Evolutionary conservation across 2,888 invertebrate genomes (phyloP).

Genomic region (Megalurothrips usitatus): DNA sequence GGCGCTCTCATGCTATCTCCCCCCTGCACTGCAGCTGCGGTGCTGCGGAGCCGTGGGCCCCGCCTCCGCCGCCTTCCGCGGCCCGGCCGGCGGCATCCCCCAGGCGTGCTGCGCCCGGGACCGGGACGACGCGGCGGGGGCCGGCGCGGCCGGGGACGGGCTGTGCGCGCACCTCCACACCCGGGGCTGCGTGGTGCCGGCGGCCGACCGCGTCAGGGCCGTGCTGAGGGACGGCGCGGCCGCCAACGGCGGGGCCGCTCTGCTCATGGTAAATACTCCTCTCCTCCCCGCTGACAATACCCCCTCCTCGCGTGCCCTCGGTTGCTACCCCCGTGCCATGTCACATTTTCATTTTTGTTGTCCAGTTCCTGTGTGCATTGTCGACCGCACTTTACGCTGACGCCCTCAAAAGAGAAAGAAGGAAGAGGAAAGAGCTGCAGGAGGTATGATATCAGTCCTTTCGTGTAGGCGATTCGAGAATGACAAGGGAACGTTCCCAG

Average conservation of each 20-base stretch:
- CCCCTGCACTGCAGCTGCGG: neutral
- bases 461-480: too few species aligned
- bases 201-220: neutral
- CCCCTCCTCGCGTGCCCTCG: too few species aligned
- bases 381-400: neutral
- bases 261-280: neutral
- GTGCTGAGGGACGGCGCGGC: neutral
- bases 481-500: too few species aligned
- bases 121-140: neutral
- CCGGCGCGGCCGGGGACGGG: neutral
- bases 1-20: neutral
- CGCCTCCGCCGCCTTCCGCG: slow-evolving; percentile 5
- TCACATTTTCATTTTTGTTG: neutral
- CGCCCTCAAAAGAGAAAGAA: neutral
- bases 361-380: neutral
- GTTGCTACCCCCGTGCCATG: too few species aligned
- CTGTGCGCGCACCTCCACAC: neutral
- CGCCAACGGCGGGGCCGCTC: neutral
- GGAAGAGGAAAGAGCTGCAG: neutral
- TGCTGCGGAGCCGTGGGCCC: neutral
- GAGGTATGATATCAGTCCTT: neutral
- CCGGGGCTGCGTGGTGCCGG: neutral
- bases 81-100: neutral
- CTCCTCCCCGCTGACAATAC: too few species aligned
- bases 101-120: neutral